Evolutionary conservation across 2,113 vertebrate species (phyloP).

Genomic region (Gadus chalcogrammus): DNA sequence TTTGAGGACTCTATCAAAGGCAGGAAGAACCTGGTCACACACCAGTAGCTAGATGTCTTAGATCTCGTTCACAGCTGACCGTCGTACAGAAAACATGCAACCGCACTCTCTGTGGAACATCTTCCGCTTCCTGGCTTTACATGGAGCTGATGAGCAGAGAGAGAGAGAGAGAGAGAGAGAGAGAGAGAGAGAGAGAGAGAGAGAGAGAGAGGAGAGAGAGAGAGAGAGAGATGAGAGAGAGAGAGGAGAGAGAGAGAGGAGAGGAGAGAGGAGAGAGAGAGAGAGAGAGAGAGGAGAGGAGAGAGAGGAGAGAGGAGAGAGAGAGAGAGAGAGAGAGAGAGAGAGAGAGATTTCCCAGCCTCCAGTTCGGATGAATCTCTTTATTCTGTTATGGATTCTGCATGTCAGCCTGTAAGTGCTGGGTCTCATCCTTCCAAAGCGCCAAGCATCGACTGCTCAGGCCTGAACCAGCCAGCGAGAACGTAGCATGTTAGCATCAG

Average conservation of each 20-base stretch:
- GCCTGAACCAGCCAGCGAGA: slow-evolving; percentile 64
- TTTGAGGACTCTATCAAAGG: no score
- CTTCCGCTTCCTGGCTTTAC: slow-evolving; percentile 61
- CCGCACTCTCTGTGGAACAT: slow-evolving; percentile 47
- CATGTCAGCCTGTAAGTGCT: slow-evolving; percentile 73
- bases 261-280: no score
- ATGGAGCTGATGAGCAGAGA: slow-evolving; percentile 48
- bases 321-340: slow-evolving; percentile 26
- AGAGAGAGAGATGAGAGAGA: slow-evolving; percentile 52
- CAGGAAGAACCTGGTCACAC: no score
- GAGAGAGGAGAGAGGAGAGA: slow-evolving; percentile 17
- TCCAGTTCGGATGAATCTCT: slow-evolving; percentile 64
- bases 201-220: slow-evolving; percentile 22
- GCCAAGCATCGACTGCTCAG: slow-evolving; percentile 55
- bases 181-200: no score
- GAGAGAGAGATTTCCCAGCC: slow-evolving; percentile 28
- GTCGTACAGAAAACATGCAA: slow-evolving; percentile 46
- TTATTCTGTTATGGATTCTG: slow-evolving; percentile 76
- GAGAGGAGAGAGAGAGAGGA: slow-evolving; percentile 9
- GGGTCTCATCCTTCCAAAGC: slow-evolving; percentile 69
- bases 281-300: slow-evolving; percentile 5
- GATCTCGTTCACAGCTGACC: slow-evolving; percentile 35
- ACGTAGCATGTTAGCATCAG: slow-evolving; percentile 71
- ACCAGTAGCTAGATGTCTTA: slow-evolving; percentile 3
- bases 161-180: no score